Conservation (phyloP, 2,797 vertebrate genomes). For the Tenualosa ilisha region DNA sequence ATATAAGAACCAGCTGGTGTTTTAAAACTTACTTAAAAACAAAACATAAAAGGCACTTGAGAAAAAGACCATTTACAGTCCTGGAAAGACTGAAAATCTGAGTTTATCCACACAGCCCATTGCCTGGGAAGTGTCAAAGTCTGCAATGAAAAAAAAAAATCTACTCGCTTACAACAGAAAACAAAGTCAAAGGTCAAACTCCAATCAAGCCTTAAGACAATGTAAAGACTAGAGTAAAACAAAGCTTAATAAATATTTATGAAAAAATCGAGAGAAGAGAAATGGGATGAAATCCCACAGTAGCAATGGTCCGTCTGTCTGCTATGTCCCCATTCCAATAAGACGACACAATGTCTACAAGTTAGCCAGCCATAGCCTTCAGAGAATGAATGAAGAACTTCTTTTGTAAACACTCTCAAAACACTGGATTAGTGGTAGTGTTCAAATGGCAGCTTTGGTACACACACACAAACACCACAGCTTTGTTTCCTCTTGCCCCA, state of each 20-base stretch:
- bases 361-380: not conserved
- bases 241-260: not conserved
- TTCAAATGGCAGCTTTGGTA: not conserved
- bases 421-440: not conserved
- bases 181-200: not conserved
- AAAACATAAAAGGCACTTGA: slow-evolving; percentile 13
- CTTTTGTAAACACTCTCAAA: not conserved
- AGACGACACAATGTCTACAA: not conserved
- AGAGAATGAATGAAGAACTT: not conserved
- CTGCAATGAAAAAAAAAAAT: not conserved
- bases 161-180: not conserved
- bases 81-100: not conserved
- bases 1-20: too few species aligned
- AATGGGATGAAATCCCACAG: not conserved
- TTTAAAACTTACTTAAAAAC: not conserved
- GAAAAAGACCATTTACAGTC: not conserved
- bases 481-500: not conserved
- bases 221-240: not conserved
- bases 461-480: not conserved
- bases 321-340: not conserved
- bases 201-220: not conserved
- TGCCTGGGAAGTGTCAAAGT: not conserved
- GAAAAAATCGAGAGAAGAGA: not conserved
- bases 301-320: not conserved
- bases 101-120: not conserved